phyloP scores from a whole-genome alignment of 2,113 vertebrate genomes.

The Sander lucioperca region DNA sequence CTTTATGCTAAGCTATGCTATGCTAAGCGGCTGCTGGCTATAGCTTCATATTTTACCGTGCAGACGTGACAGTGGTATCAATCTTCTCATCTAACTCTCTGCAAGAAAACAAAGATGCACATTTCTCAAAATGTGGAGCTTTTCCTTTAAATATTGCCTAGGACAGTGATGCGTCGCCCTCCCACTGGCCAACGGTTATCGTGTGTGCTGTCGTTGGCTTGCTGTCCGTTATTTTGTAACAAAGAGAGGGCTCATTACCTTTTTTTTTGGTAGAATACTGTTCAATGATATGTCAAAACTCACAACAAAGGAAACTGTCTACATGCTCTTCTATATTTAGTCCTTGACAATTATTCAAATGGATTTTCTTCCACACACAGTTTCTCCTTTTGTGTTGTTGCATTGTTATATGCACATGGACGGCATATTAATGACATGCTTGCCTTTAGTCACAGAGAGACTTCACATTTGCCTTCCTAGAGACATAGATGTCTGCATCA shows the following conservation, averaged over 20 bases:
- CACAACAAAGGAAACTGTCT: conserved; percentile 44
- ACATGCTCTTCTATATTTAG: conserved; percentile 35
- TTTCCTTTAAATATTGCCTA: conserved; percentile 12
- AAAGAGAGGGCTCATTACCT: conserved; percentile 64
- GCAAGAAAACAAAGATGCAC: neutral
- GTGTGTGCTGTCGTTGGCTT: conserved; percentile 31
- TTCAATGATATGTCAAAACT: conserved; percentile 20
- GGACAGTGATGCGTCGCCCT: conserved; percentile 18
- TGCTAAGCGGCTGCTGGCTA: conserved; percentile 1
- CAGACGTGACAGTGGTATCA: neutral
- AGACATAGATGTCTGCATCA: conserved; percentile 56
- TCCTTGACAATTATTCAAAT: conserved; percentile 34
- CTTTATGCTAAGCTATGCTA: conserved; percentile 6
- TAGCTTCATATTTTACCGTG: conserved; percentile 6
- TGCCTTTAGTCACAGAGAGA: conserved; percentile 76
- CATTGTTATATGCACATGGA: conserved; percentile 56
- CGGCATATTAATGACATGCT: conserved; percentile 58
- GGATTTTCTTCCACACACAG: conserved; percentile 34
- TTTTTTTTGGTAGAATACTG: conserved; percentile 53
- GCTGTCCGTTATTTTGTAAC: conserved; percentile 47
- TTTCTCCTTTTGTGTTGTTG: conserved; percentile 34
- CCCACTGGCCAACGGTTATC: neutral
- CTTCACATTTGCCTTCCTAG: conserved; percentile 76
- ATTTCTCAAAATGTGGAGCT: conserved; percentile 30
- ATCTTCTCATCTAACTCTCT: neutral